phyloP scores from a whole-genome alignment of 2,888 invertebrate species.

The Drosophila eohydei region DNA sequence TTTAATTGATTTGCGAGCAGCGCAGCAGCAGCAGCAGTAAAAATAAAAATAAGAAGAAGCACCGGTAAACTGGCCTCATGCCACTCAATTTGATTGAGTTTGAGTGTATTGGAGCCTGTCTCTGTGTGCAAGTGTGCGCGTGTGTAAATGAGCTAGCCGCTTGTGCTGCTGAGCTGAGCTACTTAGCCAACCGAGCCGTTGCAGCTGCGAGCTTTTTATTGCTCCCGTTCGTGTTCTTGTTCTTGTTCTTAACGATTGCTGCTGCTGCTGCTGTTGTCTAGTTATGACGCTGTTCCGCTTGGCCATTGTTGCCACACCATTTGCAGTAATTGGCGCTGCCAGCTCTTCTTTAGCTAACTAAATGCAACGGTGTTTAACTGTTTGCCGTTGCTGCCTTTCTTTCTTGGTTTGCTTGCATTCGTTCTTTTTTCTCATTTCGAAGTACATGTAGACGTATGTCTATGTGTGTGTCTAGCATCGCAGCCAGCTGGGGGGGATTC shows the following conservation, averaged over 20 bases:
- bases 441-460: not conserved
- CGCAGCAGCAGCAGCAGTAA: constrained; percentile 39
- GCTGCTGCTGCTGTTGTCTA: constrained; percentile 5
- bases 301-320: constrained; percentile 75
- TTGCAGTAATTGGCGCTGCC: constrained; percentile 71
- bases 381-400: constrained; percentile 33
- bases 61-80: constrained; percentile 55
- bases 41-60: constrained; percentile 14
- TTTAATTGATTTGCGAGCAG: constrained; percentile 74
- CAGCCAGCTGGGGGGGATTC: constrained; percentile 15
- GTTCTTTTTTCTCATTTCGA: constrained; percentile 22
- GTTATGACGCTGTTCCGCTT: constrained; percentile 65
- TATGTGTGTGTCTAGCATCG: not conserved
- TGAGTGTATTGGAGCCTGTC: constrained; percentile 15
- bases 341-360: constrained; percentile 37
- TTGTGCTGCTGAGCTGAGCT: constrained; percentile 24
- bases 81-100: constrained; percentile 57
- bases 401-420: constrained; percentile 37
- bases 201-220: constrained; percentile 38
- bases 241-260: constrained; percentile 17
- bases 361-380: constrained; percentile 65
- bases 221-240: constrained; percentile 29
- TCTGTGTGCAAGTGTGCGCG: constrained; percentile 4
- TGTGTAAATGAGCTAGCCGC: constrained; percentile 31
- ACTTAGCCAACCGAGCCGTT: constrained; percentile 32